Evolutionary conservation across 1,140 invertebrate species (phyloP), one percentile per base, ranked within the genome.

Genomic region (Euglossa dilemma): DNA sequence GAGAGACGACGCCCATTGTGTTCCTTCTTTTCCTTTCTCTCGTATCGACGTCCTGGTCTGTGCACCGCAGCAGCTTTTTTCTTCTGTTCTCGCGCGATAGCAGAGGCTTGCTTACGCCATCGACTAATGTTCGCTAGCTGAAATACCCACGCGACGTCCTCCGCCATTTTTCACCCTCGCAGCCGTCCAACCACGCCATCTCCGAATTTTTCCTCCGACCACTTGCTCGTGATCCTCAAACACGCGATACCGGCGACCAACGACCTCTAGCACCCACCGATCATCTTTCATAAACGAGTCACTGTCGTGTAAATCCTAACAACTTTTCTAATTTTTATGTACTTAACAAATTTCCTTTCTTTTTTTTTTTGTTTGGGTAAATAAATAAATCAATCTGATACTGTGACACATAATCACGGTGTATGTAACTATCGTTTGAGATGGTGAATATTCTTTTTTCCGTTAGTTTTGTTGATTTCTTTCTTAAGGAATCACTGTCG

Each of bases 1-100:
- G 4, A 67, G 23, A 14, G 69, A 67, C 67, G 67, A 45, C 72
- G 36, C 80, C 87, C 76, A 88, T 89, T 89, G 89, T 89, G 80
- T 78, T 82, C 70, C 69, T 85, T 83, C 79, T 52, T 78, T 81
- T 77, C 82, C 71, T 69, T 84, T 74, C 73, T 45, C 56, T 73
- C 70, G 80, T 75, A 75, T 85, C 78, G 76, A 80, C 85, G 70
- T 74, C 63, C 77, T 50, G 61, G 47, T 83, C 81, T 83, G 76
- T 80, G 80, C 64, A 80, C 73, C 75, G 71, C 76, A 57, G 67
- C 76, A 54, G 69, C 73, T 78, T 86, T 90, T 83, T 85, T 45
- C 64, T 52, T 69, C 56, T 72, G 66, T 85, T 74, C 76, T 84
- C 72, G 36, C 47, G 66, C 76, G 78, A 88, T 77, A 84, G 66